Evolutionary conservation across 2,797 vertebrate species (phyloP).

Genomic region (Sphenopsis melanotis): DNA sequence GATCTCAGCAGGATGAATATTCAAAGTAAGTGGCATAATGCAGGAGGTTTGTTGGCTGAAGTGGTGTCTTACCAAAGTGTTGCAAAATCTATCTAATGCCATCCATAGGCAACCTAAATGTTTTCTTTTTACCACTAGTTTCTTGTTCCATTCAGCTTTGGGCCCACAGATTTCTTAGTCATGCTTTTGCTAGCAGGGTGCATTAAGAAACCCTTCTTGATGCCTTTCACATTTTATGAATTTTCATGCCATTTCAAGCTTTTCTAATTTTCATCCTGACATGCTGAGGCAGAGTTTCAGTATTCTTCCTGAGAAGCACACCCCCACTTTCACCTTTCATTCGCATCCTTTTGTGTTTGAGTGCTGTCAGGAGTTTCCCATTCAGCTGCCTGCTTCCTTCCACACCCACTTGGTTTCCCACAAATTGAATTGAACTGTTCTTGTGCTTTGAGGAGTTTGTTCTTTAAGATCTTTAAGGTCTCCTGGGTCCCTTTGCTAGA

Average conservation of each 20-base stretch:
- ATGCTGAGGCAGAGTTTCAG: neutral
- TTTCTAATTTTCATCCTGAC: neutral
- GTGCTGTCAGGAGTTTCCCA: slow-evolving; percentile 25
- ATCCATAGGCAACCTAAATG: neutral
- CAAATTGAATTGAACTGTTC: neutral
- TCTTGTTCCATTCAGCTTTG: neutral
- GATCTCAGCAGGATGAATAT: neutral
- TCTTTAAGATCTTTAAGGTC: slow-evolving; percentile 44
- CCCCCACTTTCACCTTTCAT: neutral
- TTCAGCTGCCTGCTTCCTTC: neutral
- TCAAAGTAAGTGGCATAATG: neutral
- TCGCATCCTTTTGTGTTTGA: neutral
- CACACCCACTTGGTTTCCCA: neutral
- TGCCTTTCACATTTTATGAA: neutral
- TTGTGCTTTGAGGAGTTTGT: slow-evolving; percentile 19
- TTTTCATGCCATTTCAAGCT: neutral
- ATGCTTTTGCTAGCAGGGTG: neutral
- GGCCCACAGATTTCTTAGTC: neutral
- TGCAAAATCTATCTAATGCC: neutral
- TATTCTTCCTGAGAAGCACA: neutral
- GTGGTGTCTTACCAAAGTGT: neutral
- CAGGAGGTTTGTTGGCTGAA: neutral
- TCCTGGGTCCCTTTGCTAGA: slow-evolving; percentile 33
- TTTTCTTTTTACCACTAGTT: neutral
- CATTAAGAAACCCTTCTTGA: neutral